Evolutionary conservation across 2,113 vertebrate genomes (phyloP).

Genomic region (Hylia prasina): DNA sequence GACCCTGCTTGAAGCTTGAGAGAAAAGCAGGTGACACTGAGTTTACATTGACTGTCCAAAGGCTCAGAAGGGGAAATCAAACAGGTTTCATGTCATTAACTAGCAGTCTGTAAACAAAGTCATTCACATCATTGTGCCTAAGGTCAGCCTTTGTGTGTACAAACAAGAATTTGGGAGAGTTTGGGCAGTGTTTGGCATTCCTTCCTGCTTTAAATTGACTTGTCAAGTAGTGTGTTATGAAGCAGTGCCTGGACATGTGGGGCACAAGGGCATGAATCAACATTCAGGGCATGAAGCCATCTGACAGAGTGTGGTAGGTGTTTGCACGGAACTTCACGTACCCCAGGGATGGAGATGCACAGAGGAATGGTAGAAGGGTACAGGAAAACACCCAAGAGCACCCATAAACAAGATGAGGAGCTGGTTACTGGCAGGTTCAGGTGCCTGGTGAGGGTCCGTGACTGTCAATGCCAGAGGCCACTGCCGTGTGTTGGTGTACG

Average conservation of each 20-base stretch:
- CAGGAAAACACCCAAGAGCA: neutral
- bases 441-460: neutral
- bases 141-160: constrained; percentile 21
- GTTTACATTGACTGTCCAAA: constrained; percentile 52
- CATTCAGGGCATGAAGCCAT: neutral
- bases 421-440: neutral
- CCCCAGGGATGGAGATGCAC: neutral
- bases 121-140: constrained; percentile 3
- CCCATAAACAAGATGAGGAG: neutral
- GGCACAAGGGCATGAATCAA: neutral
- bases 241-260: neutral
- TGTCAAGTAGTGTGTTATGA: neutral
- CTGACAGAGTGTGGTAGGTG: neutral
- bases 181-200: neutral
- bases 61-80: constrained; percentile 24
- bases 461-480: neutral
- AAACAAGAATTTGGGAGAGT: neutral
- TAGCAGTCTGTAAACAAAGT: constrained; percentile 38
- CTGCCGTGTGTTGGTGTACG: accelerated
- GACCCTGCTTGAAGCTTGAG: neutral
- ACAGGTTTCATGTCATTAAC: constrained; percentile 43
- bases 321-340: neutral
- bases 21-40: neutral
- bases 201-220: neutral
- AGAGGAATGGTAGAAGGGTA: neutral